phyloP scores from a whole-genome alignment of 2,888 invertebrate genomes.

The Geophilus truncorum region DNA sequence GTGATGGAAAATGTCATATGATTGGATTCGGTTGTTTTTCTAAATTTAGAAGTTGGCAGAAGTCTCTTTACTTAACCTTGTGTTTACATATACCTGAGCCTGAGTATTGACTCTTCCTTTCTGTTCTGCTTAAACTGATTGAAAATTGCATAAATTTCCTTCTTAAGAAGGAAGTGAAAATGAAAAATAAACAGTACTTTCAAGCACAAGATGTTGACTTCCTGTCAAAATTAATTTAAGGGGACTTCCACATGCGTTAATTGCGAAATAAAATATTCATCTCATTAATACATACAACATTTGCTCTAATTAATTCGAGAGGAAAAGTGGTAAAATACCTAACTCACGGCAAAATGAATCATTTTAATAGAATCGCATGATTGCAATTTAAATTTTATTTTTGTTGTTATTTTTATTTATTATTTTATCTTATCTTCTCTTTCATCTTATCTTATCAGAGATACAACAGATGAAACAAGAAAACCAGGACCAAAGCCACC shows the following conservation, averaged over 20 bases:
- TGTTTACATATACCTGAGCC: not conserved
- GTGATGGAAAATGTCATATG: not conserved
- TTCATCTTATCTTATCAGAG: not conserved
- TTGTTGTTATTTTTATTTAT: not conserved
- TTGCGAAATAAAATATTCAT: not conserved
- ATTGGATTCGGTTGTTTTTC: not conserved
- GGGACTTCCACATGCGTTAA: not conserved
- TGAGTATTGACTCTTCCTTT: not conserved
- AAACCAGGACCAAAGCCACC: constrained; percentile 19
- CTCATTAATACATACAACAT: not conserved
- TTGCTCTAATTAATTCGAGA: not conserved
- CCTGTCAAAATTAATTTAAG: not conserved
- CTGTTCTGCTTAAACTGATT: no score
- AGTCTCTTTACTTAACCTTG: constrained; percentile 10
- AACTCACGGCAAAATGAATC: not conserved
- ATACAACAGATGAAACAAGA: not conserved
- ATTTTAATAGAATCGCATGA: not conserved
- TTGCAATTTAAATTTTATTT: not conserved
- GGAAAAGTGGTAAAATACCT: not conserved
- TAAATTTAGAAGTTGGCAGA: constrained; percentile 12
- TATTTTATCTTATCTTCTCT: no score
- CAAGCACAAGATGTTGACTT: not conserved
- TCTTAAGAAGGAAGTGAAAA: not conserved
- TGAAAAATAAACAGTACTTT: not conserved
- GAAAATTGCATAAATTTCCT: not conserved